These are phyloP conservation scores for Arenaria interpres DNA, from an alignment of 2,113 vertebrate genomes.

Conservation along the genomic window DNA sequence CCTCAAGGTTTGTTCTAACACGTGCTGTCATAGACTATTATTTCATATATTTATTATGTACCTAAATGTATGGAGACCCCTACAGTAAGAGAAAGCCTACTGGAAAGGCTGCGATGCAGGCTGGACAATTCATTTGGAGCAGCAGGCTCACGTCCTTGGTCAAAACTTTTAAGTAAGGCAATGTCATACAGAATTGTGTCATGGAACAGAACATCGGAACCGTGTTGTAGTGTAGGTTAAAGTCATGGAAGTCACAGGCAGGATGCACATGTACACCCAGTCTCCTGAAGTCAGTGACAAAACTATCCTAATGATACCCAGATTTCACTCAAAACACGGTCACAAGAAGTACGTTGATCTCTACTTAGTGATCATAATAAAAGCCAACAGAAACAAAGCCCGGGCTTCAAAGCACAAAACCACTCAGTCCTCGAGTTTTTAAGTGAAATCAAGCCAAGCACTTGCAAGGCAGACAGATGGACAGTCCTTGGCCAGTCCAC, in stretches of 20 bases:
- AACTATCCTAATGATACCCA: background rate
- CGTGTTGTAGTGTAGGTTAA: accelerated
- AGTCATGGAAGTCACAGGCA: background rate
- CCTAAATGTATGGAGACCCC: background rate
- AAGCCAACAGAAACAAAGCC: background rate
- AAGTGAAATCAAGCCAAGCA: background rate
- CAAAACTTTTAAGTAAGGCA: background rate
- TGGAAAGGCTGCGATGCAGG: background rate
- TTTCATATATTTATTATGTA: background rate
- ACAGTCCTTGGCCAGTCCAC: background rate
- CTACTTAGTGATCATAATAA: background rate
- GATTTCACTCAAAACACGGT: background rate
- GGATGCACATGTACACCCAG: accelerated
- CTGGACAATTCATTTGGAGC: background rate
- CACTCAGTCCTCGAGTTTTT: background rate
- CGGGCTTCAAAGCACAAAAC: background rate
- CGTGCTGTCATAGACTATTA: too few relatives aligned
- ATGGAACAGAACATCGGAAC: background rate
- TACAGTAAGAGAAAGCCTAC: background rate
- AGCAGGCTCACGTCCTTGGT: background rate
- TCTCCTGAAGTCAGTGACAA: background rate
- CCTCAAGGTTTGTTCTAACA: background rate
- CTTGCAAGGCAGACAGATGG: background rate
- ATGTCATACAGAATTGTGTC: accelerated
- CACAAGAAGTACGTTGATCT: background rate